phyloP scores from a whole-genome alignment of 2,113 vertebrate genomes.

The Pan troglodytes region NHGRI_mPanTro3-v2.1_pri NC_072408.2:14660001-14660500 shows the following conservation, averaged over 20 bases:
- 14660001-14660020: neutral
- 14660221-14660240: neutral
- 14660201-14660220: neutral
- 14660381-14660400: too few relatives aligned
- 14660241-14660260: neutral
- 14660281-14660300: neutral
- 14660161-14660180: neutral
- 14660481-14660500: constrained; percentile 70
- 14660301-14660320: neutral
- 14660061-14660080: neutral
- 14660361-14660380: neutral
- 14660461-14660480: neutral
- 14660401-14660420: neutral
- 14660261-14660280: neutral
- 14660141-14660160: constrained; percentile 9
- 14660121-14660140: neutral
- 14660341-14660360: neutral
- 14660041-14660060: neutral
- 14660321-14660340: neutral
- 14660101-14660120: neutral
- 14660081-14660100: constrained; percentile 45
- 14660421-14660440: neutral
- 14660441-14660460: neutral
- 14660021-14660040: neutral
- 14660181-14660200: neutral